Evolutionary conservation across 53 echinoderm and acorn worm genomes (phyloP).

Genomic region (Paracentrotus lividus): DNA sequence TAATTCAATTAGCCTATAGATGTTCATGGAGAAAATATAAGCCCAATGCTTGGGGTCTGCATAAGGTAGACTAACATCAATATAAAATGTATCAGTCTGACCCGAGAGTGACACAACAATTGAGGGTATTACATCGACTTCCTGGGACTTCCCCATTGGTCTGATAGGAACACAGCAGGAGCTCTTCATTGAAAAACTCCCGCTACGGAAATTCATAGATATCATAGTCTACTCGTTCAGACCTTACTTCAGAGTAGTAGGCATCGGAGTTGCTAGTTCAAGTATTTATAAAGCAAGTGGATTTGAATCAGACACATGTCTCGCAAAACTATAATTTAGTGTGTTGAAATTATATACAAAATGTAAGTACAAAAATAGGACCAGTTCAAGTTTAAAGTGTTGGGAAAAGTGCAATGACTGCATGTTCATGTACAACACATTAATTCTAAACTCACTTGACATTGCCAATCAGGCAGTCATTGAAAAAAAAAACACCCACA

Average conservation of each 20-base stretch:
- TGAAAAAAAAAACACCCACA: no score
- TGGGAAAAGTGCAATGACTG: not conserved
- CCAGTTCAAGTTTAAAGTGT: no score
- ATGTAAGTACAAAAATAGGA: no score
- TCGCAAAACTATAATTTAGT: no score
- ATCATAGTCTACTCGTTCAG: not conserved
- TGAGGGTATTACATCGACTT: not conserved
- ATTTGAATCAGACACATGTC: no score
- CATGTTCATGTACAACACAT: not conserved
- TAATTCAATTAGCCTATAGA: no score
- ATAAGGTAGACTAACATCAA: not conserved
- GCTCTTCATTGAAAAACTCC: not conserved
- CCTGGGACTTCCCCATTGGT: slow-evolving; percentile 36
- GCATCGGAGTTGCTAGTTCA: no score
- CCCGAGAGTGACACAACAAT: slow-evolving; percentile 5
- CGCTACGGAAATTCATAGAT: not conserved
- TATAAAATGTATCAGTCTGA: not conserved
- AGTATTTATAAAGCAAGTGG: no score
- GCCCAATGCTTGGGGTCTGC: not conserved
- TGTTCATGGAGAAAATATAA: no score
- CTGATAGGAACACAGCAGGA: not conserved
- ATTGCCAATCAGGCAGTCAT: no score
- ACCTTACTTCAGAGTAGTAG: not conserved
- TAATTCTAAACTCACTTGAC: no score
- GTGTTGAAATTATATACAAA: no score